Evolutionary conservation across 1,140 invertebrate genomes (phyloP), one percentile per base, ranked within the genome.

Genomic region (Diplogasteroides magnus): DNA sequence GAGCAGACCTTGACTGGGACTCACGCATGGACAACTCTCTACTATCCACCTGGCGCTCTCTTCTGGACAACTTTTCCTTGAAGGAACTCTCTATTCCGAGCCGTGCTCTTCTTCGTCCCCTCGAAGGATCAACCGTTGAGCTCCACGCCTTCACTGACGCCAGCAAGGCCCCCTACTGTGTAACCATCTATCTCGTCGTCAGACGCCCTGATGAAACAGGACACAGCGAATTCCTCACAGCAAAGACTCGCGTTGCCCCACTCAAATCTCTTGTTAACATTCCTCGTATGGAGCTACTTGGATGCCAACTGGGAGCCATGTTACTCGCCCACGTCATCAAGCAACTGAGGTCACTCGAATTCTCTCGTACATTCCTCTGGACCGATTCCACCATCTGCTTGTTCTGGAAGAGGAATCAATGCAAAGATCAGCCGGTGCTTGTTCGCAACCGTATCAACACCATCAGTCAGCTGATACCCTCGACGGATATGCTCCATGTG

Each of bases 261-360:
- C 6, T 48, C 37, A 61, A 61, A n/a, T 6, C 6, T 27, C 6
- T 15, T 6, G 29, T 61, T 6, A 27, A 6, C n/a, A 27, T 61
- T 27, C 60, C 60, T 11, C 6, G 60, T 6, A 61, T 61, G 60
- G 60, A 61, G n/a, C 60, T 61, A 27, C 29, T 61, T 15, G 60
- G 6, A 6, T 11, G 15, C 60, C n/a, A 11, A n/a, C 26, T 64
- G 6, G 63, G 31, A 11, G 31, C 31, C 14, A 6, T 25, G 14
- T 19, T 29, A 55, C 6, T 55, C 19, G 6, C 55, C 14, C 23
- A 27, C 27, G 31, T 27, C 11, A 6, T 31, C 58, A 23, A 64
- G 23, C 6, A 64, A 23, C 6, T 48, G 25, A 64, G 6, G 6
- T 11, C 37, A 19, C 6, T 64, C 19, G n/a, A 6, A 19, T 11